Evolutionary conservation across 1,140 invertebrate genomes (phyloP), one percentile per base, ranked within the genome.

Genomic region (Hyles vespertilio): DNA sequence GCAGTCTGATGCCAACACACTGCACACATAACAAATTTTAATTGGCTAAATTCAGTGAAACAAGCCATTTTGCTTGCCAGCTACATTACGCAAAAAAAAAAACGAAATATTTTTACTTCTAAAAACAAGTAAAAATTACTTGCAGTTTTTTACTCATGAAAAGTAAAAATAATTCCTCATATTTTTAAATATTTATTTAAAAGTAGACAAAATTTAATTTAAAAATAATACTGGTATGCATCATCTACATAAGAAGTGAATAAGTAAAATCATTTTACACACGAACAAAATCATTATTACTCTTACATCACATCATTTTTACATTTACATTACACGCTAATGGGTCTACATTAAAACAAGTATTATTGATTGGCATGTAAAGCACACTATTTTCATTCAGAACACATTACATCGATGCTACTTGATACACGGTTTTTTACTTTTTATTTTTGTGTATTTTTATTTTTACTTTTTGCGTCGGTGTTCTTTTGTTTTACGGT

Each of bases 1-100:
- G 69, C 53, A 59, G 58, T 74, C 59, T 65, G 69, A 72, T 72
- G 84, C 84, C 84, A 87, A 87, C 84, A 87, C 84, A 83, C 84
- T 84, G 84, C 84, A 86, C 76, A 84, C 84, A 85, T 84, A 70
- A 56, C 36, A 3, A 22, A 54, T 55, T 40, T 49, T 56, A 66
- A 69, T 69, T 69, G 67, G 72, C 63, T 61, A 45, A 22, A 56
- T 48, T 48, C 5, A 8, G 5, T 8, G n/a, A 22, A 55, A 48
- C 3, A n/a, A 48, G 47, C 47, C 47, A 2, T 3, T 22, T 12
- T 11, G 22, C 22, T 48, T 12, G 22, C 22, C 22, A 12, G 47
- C 47, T 48, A 22, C 5, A 6, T 48, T 22, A 48, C 36, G 36
- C 36, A 40, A 40, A 40, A 40, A 5, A 40, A 40, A 40, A 40